phyloP scores from a whole-genome alignment of 2,797 vertebrate species.

The Artibeus jamaicensis region DNA sequence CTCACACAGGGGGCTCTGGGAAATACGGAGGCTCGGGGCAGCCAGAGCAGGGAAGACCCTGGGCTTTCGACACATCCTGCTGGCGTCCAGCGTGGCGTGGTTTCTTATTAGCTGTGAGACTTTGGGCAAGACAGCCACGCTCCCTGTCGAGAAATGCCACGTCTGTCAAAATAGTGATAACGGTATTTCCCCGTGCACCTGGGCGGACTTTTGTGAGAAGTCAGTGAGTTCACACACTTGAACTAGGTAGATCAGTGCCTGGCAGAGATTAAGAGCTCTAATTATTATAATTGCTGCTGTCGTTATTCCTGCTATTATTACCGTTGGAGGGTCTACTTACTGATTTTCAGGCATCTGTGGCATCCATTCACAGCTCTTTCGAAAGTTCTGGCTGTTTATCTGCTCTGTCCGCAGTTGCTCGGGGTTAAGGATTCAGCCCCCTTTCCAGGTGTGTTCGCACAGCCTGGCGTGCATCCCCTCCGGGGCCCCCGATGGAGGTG shows the following conservation, averaged over 20 bases:
- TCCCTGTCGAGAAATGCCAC: background rate
- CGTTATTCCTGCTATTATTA: background rate
- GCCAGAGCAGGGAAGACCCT: background rate
- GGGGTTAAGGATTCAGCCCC: background rate
- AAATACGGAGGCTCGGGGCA: fast-evolving
- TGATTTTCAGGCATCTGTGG: background rate
- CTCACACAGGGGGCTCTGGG: background rate
- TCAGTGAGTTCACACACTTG: background rate
- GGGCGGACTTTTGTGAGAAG: background rate
- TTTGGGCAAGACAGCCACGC: background rate
- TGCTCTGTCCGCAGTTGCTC: background rate
- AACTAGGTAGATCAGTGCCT: background rate
- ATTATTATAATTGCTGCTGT: too few relatives aligned
- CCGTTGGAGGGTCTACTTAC: background rate
- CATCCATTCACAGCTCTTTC: background rate
- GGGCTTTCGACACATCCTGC: background rate
- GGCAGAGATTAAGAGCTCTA: background rate
- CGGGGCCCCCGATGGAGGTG: background rate
- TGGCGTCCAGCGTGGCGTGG: background rate
- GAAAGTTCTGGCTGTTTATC: background rate
- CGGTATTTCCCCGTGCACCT: background rate
- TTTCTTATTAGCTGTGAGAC: background rate
- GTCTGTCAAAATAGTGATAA: background rate
- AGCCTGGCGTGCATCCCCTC: background rate
- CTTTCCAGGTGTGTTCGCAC: background rate